A percentile compares a stretch with the other conserved stretches of the same genome.
Conservation (phyloP, 2,797 vertebrate genomes). For the Philypnodon macrostomus region DNA sequence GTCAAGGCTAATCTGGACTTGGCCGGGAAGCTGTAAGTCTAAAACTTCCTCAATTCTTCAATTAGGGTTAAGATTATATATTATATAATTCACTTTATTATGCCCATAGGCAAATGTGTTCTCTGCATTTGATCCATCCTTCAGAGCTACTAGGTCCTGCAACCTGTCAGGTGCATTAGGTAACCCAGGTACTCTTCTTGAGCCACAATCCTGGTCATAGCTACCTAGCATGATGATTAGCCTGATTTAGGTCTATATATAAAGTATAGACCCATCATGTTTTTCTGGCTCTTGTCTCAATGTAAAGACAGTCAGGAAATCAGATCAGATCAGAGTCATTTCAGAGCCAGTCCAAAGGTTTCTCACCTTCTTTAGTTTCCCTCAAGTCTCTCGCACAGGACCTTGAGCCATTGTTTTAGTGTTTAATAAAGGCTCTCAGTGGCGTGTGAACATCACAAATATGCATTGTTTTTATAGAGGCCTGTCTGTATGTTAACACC, state of each 20-base stretch:
- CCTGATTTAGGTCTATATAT: too few species aligned
- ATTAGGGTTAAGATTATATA: too few species aligned
- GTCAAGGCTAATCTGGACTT: slow-evolving; percentile 34
- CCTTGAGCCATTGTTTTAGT: slow-evolving; percentile 10
- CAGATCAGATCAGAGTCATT: background rate
- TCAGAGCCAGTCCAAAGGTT: slow-evolving; percentile 1
- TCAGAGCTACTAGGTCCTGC: too few species aligned
- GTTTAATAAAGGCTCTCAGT: slow-evolving; percentile 10
- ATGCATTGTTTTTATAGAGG: slow-evolving; percentile 18
- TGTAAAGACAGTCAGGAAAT: background rate
- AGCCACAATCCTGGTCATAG: too few species aligned
- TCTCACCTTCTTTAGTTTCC: slow-evolving; percentile 5
- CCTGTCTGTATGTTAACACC: slow-evolving; percentile 8
- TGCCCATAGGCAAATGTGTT: too few species aligned
- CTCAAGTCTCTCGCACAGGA: slow-evolving; percentile 10
- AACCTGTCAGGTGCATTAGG: too few species aligned
- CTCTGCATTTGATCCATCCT: too few species aligned
- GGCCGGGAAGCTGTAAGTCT: too few species aligned
- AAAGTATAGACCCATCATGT: background rate
- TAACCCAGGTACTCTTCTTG: too few species aligned
- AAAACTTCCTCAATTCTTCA: too few species aligned
- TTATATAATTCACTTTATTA: too few species aligned
- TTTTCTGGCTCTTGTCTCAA: background rate
- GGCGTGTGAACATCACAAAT: slow-evolving; percentile 14
- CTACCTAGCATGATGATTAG: too few species aligned